Evolutionary conservation across 30 jellyfish, hydroid and myxozoan genomes (phyloP), one percentile per base, ranked within the genome.

Genomic region (Chrysaora quinquecirrha): DNA sequence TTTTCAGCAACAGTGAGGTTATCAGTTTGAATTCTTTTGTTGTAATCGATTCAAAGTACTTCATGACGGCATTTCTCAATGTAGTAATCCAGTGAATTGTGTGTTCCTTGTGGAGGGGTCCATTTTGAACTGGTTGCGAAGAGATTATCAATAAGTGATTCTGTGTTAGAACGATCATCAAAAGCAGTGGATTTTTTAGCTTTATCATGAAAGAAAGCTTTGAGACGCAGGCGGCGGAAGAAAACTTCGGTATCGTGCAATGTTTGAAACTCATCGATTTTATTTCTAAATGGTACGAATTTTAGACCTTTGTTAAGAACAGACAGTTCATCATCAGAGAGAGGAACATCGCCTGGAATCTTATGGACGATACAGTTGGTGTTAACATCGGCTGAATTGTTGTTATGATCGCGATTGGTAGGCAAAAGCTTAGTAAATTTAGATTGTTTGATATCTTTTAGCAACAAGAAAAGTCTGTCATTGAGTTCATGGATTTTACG

Each of bases 31-130:
- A 24, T 6, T 16, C 23, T 69, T 35, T 32, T 69, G 27, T 35
- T 30, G 3, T 16, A 35, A n/a, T 69, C 19, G 18, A 69, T 38
- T 32, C 34, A 9, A 1, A 65, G 34, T 3, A 69, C 34, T 65
- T 69, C 81, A 34, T 69, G 43, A 16, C 65, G 12, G 81, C 81
- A 69, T 69, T 69, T 34, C 33, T 69, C 65, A 23, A 69, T 69
- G 65, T 31, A 69, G 1, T 27, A 28, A 22, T 69, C 81, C n/a
- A 69, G 81, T 19, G 81, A 27, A n/a, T 31, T 19, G 33, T 32
- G 33, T 22, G 20, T 21, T 3, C 81, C 81, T 7, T 64, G 81
- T 69, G 16, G 30, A 12, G 81, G 81, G 7, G 81, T 38, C 81
- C 81, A 69, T 30, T 30, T 0, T 1, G 65, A 69, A 4, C n/a